These are phyloP conservation scores for Oligia fasciuncula DNA, from an alignment of 2,888 invertebrate genomes.

Conservation along the genomic window DNA sequence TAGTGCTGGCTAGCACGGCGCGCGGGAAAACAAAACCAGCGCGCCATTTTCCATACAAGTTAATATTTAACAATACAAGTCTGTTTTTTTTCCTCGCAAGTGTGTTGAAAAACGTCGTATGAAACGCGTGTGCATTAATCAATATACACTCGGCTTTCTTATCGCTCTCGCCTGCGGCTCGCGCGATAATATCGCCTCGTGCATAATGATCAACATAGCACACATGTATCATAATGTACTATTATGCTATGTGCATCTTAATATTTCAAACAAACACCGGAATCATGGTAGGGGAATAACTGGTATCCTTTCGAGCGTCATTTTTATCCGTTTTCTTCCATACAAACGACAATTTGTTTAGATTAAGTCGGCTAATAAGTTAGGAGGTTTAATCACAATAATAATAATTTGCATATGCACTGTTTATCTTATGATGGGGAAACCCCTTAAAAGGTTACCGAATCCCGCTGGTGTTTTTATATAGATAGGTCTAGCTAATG, in stretches of 20 bases:
- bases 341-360: not conserved
- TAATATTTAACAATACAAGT: no score
- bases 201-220: no score
- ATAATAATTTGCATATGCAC: not conserved
- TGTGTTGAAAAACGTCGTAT: no score
- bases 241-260: conserved; percentile 36
- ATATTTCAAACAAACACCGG: conserved; percentile 25
- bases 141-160: no score
- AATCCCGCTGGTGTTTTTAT: not conserved
- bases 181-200: no score
- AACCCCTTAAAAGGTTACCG: not conserved
- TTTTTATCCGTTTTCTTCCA: conserved; percentile 2
- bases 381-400: not conserved
- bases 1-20: no score
- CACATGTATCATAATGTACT: no score
- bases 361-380: not conserved
- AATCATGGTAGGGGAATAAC: conserved; percentile 41
- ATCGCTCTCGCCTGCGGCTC: no score
- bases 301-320: conserved; percentile 2
- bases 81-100: no score
- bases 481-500: not conserved
- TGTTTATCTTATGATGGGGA: not conserved
- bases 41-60: no score
- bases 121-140: no score
- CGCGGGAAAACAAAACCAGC: no score